Conservation (phyloP, 2,113 vertebrate species). For the Phrynosoma platyrhinos region DNA sequence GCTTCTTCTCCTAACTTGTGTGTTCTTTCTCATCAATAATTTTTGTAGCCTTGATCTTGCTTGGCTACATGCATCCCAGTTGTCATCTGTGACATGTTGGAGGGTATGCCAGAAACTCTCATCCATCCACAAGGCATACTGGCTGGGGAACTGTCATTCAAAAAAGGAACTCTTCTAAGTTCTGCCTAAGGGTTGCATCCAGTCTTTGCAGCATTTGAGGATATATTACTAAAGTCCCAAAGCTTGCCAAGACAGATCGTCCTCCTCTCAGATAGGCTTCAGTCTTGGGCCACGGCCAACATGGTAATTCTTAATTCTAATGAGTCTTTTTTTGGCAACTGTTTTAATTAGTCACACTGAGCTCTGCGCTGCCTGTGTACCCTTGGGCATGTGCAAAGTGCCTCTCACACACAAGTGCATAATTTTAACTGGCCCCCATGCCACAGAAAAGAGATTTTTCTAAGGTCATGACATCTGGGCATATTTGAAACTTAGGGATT, state of each 20-base stretch:
- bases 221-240: not conserved
- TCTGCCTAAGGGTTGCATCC: no score
- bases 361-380: not conserved
- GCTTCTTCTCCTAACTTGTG: no score
- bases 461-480: not conserved
- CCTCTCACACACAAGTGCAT: not conserved
- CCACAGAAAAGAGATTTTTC: no score
- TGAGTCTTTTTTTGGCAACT: not conserved
- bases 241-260: not conserved
- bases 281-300: not conserved
- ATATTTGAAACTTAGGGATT: not conserved
- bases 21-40: no score
- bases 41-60: no score
- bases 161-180: no score
- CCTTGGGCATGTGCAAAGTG: constrained; percentile 18
- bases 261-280: not conserved
- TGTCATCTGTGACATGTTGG: no score
- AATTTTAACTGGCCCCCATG: not conserved
- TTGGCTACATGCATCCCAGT: no score
- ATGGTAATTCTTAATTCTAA: not conserved
- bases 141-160: no score
- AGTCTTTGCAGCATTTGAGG: not conserved
- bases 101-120: no score
- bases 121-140: no score
- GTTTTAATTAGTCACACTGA: constrained; percentile 5